Percentiles rank a stretch among this genome's conserved stretches.
Conservation (phyloP, 2,888 invertebrate species). For the Ochlodes sylvanus region DNA sequence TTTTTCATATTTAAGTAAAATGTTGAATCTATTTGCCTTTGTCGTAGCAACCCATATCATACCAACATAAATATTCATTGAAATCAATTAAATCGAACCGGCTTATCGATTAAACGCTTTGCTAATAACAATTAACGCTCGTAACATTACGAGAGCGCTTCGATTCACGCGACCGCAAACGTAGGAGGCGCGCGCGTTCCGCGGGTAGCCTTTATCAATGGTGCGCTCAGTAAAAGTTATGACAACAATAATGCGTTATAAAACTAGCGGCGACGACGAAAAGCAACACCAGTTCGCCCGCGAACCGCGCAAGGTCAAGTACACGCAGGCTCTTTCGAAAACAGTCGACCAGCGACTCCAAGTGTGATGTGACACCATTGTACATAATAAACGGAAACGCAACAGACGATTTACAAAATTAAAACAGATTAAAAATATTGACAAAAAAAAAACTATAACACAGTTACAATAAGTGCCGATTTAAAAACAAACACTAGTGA, state of each 20-base stretch:
- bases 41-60: constrained; percentile 8
- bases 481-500: constrained; percentile 43
- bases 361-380: constrained; percentile 64
- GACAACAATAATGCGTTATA: constrained; percentile 80
- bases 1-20: too few species aligned
- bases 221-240: constrained; percentile 72
- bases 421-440: constrained; percentile 3
- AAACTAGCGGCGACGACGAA: constrained; percentile 73
- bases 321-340: constrained; percentile 69
- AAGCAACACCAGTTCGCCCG: constrained; percentile 75
- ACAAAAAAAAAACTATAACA: constrained; percentile 47
- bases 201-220: constrained; percentile 29
- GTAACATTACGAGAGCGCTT: constrained; percentile 27
- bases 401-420: constrained; percentile 4
- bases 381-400: constrained; percentile 35
- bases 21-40: not conserved
- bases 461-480: constrained; percentile 37
- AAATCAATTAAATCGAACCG: constrained; percentile 24
- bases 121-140: constrained; percentile 34
- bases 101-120: constrained; percentile 36
- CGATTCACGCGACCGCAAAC: constrained; percentile 32
- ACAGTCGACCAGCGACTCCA: constrained; percentile 67
- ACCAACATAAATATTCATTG: constrained; percentile 29
- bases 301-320: constrained; percentile 80
- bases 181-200: constrained; percentile 40